A percentile compares a stretch with the other conserved stretches of the same genome.
These are phyloP conservation scores for Syngnathus floridae DNA, from an alignment of 2,113 vertebrate genomes.

Conservation along the genomic window DNA sequence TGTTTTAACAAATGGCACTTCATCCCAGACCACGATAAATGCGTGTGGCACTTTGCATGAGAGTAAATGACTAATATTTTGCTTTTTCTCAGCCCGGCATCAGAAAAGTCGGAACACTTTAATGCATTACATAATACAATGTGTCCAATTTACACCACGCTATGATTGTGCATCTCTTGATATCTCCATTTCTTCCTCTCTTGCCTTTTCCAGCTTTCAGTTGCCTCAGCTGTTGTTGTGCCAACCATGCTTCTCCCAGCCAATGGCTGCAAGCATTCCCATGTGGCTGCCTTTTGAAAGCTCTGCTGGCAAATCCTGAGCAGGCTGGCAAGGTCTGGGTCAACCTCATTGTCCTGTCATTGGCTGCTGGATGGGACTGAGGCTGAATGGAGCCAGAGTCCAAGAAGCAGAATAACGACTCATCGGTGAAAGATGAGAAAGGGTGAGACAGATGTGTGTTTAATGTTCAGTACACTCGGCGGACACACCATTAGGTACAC, in stretches of 20 bases:
- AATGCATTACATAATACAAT: no score
- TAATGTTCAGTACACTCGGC: neutral
- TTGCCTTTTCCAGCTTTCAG: slow-evolving; percentile 24
- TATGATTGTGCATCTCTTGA: neutral
- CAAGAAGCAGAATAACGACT: slow-evolving; percentile 62
- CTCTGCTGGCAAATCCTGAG: slow-evolving; percentile 53
- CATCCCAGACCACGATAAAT: neutral
- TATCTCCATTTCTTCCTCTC: slow-evolving; percentile 1
- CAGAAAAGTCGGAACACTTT: neutral
- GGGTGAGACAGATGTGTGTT: slow-evolving; percentile 47
- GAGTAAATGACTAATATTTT: neutral
- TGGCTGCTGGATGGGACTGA: slow-evolving; percentile 53
- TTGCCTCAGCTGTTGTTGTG: slow-evolving; percentile 25
- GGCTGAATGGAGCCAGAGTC: slow-evolving; percentile 58
- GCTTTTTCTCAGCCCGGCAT: neutral
- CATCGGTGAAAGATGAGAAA: slow-evolving; percentile 67
- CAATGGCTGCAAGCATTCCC: slow-evolving; percentile 15
- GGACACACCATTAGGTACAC: neutral
- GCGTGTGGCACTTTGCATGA: neutral
- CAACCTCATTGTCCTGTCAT: slow-evolving; percentile 58
- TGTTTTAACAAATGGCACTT: no score
- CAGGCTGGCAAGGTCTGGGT: slow-evolving; percentile 39
- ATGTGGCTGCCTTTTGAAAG: slow-evolving; percentile 43
- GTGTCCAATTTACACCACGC: no score
- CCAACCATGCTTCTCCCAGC: slow-evolving; percentile 31